A percentile compares a stretch with the other conserved stretches of the same genome.
phyloP scores from a whole-genome alignment of 2,888 invertebrate species.

The Drosophila neonasuta region DNA sequence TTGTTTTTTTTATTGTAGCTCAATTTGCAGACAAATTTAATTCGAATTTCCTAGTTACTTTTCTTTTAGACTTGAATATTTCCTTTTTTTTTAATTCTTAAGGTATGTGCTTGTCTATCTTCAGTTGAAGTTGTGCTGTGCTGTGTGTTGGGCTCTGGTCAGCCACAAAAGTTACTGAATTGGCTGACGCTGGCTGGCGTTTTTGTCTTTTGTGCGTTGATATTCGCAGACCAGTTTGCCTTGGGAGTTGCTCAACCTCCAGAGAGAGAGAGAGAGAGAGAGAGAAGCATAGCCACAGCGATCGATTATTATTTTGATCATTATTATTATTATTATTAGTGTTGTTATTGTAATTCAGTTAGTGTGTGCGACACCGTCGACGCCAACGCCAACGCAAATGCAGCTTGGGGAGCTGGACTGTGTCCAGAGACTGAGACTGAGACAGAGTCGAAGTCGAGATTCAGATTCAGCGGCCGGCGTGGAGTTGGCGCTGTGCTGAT shows the following conservation, averaged over 20 bases:
- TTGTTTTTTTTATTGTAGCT: too few species aligned
- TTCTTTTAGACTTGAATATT: too few species aligned
- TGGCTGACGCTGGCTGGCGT: slow-evolving; percentile 2
- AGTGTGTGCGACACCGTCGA: slow-evolving; percentile 53
- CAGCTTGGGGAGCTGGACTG: slow-evolving; percentile 14
- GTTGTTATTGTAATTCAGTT: slow-evolving; percentile 72
- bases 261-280: slow-evolving; percentile 21
- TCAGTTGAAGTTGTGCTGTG: slow-evolving; percentile 19
- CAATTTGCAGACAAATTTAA: too few species aligned
- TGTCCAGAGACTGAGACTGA: slow-evolving; percentile 2
- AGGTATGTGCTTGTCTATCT: not conserved
- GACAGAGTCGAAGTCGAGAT: not conserved
- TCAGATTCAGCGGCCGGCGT: slow-evolving; percentile 21
- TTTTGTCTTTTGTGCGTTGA: slow-evolving; percentile 35
- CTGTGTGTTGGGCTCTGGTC: slow-evolving; percentile 15
- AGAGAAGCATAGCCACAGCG: slow-evolving; percentile 23
- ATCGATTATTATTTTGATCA: slow-evolving; percentile 56
- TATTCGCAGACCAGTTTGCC: slow-evolving; percentile 77
- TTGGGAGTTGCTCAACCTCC: slow-evolving; percentile 77
- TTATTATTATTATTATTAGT: slow-evolving; percentile 44
- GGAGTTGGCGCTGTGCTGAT: slow-evolving; percentile 52
- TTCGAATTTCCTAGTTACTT: too few species aligned
- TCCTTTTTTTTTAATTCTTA: not conserved
- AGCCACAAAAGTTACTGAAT: slow-evolving; percentile 22
- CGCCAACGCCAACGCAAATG: slow-evolving; percentile 64